Percentiles rank a stretch among this genome's conserved stretches.
These are phyloP conservation scores for Stegastes partitus DNA, from an alignment of 2,113 vertebrate genomes.

Conservation along the genomic window DNA sequence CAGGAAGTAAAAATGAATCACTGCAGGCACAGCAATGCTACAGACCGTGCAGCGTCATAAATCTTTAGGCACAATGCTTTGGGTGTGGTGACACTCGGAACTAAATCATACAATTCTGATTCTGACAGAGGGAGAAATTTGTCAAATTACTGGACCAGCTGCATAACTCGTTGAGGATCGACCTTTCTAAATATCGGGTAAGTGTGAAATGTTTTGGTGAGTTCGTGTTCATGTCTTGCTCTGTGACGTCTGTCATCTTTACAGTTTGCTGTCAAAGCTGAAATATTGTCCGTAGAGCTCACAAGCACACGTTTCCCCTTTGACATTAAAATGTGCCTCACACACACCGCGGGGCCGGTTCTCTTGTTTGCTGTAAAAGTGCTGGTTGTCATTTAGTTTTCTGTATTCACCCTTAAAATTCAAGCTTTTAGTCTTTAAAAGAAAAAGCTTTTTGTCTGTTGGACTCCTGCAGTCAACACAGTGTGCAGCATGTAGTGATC, in stretches of 20 bases:
- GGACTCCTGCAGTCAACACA: no score
- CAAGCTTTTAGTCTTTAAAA: no score
- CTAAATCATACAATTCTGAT: slow-evolving; percentile 56
- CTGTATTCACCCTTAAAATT: no score
- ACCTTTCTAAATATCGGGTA: slow-evolving; percentile 98
- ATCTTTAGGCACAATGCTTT: slow-evolving; percentile 32
- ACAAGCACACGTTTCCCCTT: neutral
- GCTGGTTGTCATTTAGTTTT: neutral
- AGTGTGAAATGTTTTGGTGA: slow-evolving; percentile 61
- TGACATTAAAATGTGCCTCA: neutral
- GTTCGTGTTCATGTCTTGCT: neutral
- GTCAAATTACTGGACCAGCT: slow-evolving; percentile 97
- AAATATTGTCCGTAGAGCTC: neutral
- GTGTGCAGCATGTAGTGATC: no score
- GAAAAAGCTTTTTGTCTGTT: no score
- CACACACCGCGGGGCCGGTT: neutral
- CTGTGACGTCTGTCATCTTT: slow-evolving; percentile 10
- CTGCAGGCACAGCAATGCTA: slow-evolving; percentile 6
- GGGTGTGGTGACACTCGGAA: slow-evolving; percentile 28
- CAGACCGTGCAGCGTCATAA: slow-evolving; percentile 10
- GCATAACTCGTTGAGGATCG: slow-evolving; percentile 98
- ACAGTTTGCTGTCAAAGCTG: neutral
- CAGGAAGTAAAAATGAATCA: slow-evolving; percentile 64
- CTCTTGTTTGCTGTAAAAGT: neutral
- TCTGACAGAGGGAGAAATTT: slow-evolving; percentile 95